phyloP scores from a whole-genome alignment of 2,113 vertebrate genomes.

The Zosterops hypoxanthus region DNA sequence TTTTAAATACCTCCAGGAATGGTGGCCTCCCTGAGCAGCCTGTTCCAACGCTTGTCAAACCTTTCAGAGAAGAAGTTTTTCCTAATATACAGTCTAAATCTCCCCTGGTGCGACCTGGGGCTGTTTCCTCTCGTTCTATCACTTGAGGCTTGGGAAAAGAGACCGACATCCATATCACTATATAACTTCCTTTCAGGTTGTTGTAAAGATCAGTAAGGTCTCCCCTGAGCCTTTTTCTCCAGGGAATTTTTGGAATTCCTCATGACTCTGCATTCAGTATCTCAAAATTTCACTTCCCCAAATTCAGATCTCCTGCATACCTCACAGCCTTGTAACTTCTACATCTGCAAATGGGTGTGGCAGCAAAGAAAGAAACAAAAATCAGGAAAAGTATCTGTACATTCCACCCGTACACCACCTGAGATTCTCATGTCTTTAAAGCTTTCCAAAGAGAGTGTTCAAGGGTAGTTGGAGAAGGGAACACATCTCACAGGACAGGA shows the following conservation, averaged over 20 bases:
- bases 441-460: background rate
- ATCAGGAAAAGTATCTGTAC: background rate
- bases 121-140: background rate
- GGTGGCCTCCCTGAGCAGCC: background rate
- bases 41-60: background rate
- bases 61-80: background rate
- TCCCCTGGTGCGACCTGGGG: background rate
- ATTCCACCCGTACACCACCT: background rate
- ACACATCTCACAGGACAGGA: background rate
- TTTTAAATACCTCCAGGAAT: background rate
- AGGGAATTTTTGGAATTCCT: background rate
- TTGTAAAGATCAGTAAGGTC: background rate
- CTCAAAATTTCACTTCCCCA: background rate
- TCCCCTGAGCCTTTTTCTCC: background rate
- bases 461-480: background rate
- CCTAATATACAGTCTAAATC: background rate
- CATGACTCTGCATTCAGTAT: background rate
- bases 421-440: background rate
- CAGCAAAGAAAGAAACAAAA: background rate
- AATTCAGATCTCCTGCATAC: background rate
- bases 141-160: background rate
- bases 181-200: background rate
- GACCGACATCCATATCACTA: rapidly evolving
- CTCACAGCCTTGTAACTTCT: background rate
- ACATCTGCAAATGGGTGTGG: background rate